These are phyloP conservation scores for Zelostemma sp. DNA, from an alignment of 1,140 invertebrate species.

Conservation along the genomic window DNA sequence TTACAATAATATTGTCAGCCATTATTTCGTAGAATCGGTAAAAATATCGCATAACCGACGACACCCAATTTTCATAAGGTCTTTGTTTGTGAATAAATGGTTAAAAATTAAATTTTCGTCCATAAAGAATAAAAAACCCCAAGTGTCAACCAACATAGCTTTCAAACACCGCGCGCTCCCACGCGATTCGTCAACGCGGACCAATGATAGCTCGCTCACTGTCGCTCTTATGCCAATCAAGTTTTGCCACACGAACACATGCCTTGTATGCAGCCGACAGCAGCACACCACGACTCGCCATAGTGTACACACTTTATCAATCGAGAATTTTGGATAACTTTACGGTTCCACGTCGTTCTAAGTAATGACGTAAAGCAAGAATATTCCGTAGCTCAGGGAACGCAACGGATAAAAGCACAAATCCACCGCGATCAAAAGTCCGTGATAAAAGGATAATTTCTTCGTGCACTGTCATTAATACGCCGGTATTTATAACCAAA, in stretches of 20 bases:
- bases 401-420: constrained; percentile 15
- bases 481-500: constrained; percentile 54
- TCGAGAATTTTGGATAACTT: too few relatives aligned
- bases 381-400: constrained; percentile 8
- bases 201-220: constrained; percentile 41
- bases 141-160: too few relatives aligned
- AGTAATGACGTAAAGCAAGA: constrained; percentile 25
- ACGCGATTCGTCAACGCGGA: constrained; percentile 56
- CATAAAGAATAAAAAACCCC: too few relatives aligned
- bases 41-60: too few relatives aligned
- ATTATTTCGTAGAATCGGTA: too few relatives aligned
- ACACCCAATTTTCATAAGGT: too few relatives aligned
- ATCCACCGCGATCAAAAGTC: constrained; percentile 5
- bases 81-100: too few relatives aligned
- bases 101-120: too few relatives aligned
- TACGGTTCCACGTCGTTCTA: too few relatives aligned
- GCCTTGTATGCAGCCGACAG: constrained; percentile 28
- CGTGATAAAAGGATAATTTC: neutral
- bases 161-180: neutral
- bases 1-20: too few relatives aligned
- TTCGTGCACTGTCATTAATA: constrained; percentile 19
- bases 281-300: too few relatives aligned
- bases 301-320: too few relatives aligned
- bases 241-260: constrained; percentile 61
- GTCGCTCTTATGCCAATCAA: constrained; percentile 47